These are phyloP conservation scores for Aphidius ervi DNA, from an alignment of 1,140 invertebrate species.

Conservation along the genomic window DNA sequence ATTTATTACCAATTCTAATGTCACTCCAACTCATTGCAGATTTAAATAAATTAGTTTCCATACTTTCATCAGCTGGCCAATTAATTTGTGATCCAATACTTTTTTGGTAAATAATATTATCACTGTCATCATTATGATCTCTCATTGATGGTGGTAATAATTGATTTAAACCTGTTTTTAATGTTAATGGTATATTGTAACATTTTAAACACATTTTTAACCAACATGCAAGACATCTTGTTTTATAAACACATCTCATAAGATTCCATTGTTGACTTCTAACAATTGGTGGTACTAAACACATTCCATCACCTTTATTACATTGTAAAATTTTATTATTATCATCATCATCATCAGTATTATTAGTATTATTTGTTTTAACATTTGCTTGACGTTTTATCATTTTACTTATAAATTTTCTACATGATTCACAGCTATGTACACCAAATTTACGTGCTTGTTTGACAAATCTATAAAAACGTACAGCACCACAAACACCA, in stretches of 20 bases:
- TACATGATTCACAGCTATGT: slow-evolving; percentile 77
- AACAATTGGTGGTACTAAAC: slow-evolving; percentile 66
- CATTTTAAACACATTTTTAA: slow-evolving; percentile 76
- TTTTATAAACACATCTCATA: slow-evolving; percentile 64
- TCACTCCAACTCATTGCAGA: slow-evolving; percentile 47
- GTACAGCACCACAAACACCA: slow-evolving; percentile 72
- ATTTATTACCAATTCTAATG: slow-evolving; percentile 40
- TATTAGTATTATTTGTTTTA: slow-evolving; percentile 36
- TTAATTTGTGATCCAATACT: slow-evolving; percentile 37
- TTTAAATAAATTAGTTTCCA: slow-evolving; percentile 48
- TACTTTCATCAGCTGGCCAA: slow-evolving; percentile 45
- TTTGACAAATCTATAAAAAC: slow-evolving; percentile 71
- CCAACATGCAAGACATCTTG: slow-evolving; percentile 81
- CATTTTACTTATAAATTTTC: slow-evolving; percentile 81
- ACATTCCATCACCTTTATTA: slow-evolving; percentile 66
- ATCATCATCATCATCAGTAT: slow-evolving; percentile 40
- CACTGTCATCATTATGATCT: slow-evolving; percentile 36
- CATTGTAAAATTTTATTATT: slow-evolving; percentile 59
- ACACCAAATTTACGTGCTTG: slow-evolving; percentile 81
- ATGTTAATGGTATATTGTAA: slow-evolving; percentile 68
- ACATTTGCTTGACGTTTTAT: slow-evolving; percentile 63
- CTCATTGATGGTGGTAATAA: slow-evolving; percentile 58
- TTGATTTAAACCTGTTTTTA: slow-evolving; percentile 61
- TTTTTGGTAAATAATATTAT: slow-evolving; percentile 37
- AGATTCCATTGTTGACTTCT: slow-evolving; percentile 70